Percentiles rank a stretch among this genome's conserved stretches.
Conservation (phyloP, 2,888 invertebrate genomes). For the Copidosoma aretas region DNA sequence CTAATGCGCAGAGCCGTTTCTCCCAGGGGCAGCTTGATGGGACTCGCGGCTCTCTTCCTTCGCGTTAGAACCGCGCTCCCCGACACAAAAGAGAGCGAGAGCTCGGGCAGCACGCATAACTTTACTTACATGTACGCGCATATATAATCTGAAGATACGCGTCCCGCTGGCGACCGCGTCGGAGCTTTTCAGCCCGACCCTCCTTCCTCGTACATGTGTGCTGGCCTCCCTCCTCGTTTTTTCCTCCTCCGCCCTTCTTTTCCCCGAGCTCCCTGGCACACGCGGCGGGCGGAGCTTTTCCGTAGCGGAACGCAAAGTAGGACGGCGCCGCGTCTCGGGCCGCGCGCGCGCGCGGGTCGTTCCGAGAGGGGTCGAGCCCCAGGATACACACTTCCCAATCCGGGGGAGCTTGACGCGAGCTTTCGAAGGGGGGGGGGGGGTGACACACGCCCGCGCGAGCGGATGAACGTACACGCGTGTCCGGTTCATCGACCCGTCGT, state of each 20-base stretch:
- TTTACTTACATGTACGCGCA: too few relatives aligned
- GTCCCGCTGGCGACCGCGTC: background rate
- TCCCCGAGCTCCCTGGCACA: slow-evolving; percentile 1
- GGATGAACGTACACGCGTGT: background rate
- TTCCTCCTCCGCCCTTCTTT: background rate
- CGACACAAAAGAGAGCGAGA: too few relatives aligned
- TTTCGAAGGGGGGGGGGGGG: too few relatives aligned
- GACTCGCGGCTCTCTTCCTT: too few relatives aligned
- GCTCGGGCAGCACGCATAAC: too few relatives aligned
- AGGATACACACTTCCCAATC: too few relatives aligned
- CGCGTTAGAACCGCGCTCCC: too few relatives aligned
- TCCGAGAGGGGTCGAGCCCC: too few relatives aligned
- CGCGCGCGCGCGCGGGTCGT: background rate
- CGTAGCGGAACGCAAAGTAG: slow-evolving; percentile 26
- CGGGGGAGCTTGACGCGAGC: too few relatives aligned
- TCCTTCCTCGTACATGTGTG: background rate
- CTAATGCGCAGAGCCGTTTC: too few relatives aligned
- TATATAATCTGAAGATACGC: too few relatives aligned
- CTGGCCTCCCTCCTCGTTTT: background rate
- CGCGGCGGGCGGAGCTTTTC: background rate
- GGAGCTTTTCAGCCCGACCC: background rate
- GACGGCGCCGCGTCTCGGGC: slow-evolving; percentile 27
- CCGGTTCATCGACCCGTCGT: slow-evolving; percentile 27
- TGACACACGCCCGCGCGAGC: background rate
- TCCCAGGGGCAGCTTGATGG: too few relatives aligned